phyloP scores from a whole-genome alignment of 2,888 invertebrate genomes.

The Plagodis dolabraria region DNA sequence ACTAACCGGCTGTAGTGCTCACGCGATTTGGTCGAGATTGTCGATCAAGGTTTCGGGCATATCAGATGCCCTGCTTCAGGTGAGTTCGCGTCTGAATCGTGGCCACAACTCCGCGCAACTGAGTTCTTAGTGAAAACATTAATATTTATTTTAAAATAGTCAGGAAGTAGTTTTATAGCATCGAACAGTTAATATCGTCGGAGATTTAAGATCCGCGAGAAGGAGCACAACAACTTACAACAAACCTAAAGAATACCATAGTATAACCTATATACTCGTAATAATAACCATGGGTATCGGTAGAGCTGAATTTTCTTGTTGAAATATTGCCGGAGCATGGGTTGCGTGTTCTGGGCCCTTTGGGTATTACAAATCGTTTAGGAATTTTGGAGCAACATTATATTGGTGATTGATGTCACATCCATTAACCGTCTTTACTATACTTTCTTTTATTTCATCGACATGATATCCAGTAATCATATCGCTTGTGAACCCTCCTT shows the following conservation, averaged over 20 bases:
- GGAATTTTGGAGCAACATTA: slow-evolving; percentile 40
- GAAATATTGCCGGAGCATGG: slow-evolving; percentile 32
- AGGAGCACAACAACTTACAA: not conserved
- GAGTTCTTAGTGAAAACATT: too few species aligned
- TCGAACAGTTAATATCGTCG: too few species aligned
- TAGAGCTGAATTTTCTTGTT: slow-evolving; percentile 35
- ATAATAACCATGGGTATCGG: slow-evolving; percentile 8
- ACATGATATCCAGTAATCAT: slow-evolving; percentile 20
- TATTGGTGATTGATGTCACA: slow-evolving; percentile 45
- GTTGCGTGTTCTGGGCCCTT: slow-evolving; percentile 48
- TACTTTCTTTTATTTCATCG: slow-evolving; percentile 23
- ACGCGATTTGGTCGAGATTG: too few species aligned
- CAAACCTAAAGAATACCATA: slow-evolving; percentile 9
- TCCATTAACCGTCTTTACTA: slow-evolving; percentile 41
- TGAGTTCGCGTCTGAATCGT: too few species aligned
- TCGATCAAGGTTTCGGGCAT: too few species aligned
- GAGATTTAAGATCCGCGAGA: too few species aligned
- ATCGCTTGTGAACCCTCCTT: slow-evolving; percentile 12
- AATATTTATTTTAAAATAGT: too few species aligned
- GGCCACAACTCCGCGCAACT: too few species aligned
- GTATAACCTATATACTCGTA: slow-evolving; percentile 11
- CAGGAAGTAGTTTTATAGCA: too few species aligned
- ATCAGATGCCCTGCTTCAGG: too few species aligned
- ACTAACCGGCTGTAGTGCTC: too few species aligned
- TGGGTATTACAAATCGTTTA: slow-evolving; percentile 47